These are phyloP conservation scores for Ypsolopha sequella DNA, from an alignment of 2,888 invertebrate genomes.

Conservation along the genomic window DNA sequence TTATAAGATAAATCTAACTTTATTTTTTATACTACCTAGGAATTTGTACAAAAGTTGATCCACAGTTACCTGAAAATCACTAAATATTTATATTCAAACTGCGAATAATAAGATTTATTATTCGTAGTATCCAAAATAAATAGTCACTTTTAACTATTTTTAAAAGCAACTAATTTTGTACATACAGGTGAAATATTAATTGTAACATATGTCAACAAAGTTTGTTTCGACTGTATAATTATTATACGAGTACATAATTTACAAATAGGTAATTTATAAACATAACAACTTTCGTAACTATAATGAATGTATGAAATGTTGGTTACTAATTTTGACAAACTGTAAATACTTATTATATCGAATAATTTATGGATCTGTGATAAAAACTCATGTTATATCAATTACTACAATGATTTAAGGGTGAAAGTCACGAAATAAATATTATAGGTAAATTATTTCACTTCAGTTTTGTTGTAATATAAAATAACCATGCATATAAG, in stretches of 20 bases:
- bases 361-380: neutral
- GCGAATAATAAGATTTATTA: too few relatives aligned
- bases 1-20: constrained; percentile 14
- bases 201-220: too few relatives aligned
- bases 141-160: neutral
- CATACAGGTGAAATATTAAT: too few relatives aligned
- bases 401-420: neutral
- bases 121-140: neutral
- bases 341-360: neutral
- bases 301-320: neutral
- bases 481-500: too few relatives aligned
- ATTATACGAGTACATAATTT: too few relatives aligned
- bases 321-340: neutral
- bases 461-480: too few relatives aligned
- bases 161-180: neutral
- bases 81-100: neutral
- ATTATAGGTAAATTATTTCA: too few relatives aligned
- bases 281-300: neutral
- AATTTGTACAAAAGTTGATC: constrained; percentile 1
- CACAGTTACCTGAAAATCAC: neutral
- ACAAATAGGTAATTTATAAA: too few relatives aligned
- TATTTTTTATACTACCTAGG: neutral
- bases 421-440: too few relatives aligned
- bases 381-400: neutral
- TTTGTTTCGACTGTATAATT: too few relatives aligned